Percentiles rank a stretch among this genome's conserved stretches.
These are phyloP conservation scores for Peromyscus melanophrys DNA, from an alignment of 2,797 vertebrate species.

Conservation along the genomic window DNA sequence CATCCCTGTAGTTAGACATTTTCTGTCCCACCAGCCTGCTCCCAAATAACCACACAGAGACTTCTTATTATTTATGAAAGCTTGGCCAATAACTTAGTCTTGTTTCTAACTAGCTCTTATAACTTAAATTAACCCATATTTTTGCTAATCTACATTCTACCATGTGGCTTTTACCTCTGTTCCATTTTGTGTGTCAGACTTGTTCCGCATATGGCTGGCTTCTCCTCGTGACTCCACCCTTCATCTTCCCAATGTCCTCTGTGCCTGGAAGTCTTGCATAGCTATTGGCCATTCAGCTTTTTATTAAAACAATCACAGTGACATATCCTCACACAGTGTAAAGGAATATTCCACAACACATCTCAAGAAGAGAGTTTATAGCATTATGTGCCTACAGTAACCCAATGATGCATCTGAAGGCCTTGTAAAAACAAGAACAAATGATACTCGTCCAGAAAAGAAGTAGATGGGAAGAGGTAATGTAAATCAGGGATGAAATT, in stretches of 20 bases:
- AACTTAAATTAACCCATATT: too few species aligned
- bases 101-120: too few species aligned
- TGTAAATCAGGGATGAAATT: neutral
- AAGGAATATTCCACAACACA: neutral
- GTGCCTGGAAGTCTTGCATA: neutral
- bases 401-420: neutral
- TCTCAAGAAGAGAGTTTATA: neutral
- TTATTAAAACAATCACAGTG: neutral
- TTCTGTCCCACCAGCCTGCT: too few species aligned
- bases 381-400: neutral
- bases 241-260: neutral
- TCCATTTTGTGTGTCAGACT: neutral
- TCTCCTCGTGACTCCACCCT: neutral
- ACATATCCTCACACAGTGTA: neutral
- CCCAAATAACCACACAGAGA: too few species aligned
- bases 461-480: neutral
- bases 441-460: neutral
- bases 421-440: neutral
- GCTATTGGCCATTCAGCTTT: neutral
- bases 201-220: neutral
- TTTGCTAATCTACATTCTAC: too few species aligned
- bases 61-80: too few species aligned
- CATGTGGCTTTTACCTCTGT: too few species aligned
- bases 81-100: too few species aligned
- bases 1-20: too few species aligned